Evolutionary conservation across 2,797 vertebrate genomes (phyloP).

Genomic region (Allenopithecus nigroviridis): DNA sequence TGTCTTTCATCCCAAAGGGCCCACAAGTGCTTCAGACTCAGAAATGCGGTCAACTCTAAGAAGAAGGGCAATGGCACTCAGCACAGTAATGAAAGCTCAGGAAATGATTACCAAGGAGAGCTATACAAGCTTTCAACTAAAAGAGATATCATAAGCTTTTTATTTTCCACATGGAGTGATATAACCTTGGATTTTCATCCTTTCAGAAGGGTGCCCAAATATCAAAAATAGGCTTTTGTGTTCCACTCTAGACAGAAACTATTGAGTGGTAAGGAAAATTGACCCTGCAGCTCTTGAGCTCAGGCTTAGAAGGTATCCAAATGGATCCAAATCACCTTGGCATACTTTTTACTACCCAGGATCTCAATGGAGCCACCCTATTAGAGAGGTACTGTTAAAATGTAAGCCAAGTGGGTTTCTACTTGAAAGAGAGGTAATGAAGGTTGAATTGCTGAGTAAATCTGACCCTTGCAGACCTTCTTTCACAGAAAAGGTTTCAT

Average conservation of each 20-base stretch:
- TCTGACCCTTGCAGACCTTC: not conserved
- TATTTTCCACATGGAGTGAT: not conserved
- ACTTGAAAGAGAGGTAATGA: slow-evolving; percentile 42
- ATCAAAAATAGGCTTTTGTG: slow-evolving; percentile 19
- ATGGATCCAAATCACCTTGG: not conserved
- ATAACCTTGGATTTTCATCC: slow-evolving; percentile 49
- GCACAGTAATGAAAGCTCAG: not conserved
- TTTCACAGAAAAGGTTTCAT: slow-evolving; percentile 29
- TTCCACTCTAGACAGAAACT: not conserved
- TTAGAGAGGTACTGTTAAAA: slow-evolving; percentile 32
- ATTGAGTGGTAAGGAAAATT: slow-evolving; percentile 20
- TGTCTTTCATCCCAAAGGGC: slow-evolving; percentile 53
- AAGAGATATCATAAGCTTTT: not conserved
- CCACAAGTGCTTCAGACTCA: slow-evolving; percentile 35
- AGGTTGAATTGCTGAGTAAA: slow-evolving; percentile 28
- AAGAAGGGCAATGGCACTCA: not conserved
- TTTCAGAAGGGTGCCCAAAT: not conserved
- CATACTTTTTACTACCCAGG: not conserved
- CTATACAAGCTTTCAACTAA: not conserved
- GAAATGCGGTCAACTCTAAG: slow-evolving; percentile 24
- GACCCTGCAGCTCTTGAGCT: not conserved
- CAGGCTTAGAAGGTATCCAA: not conserved
- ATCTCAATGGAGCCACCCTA: not conserved
- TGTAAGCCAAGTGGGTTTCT: slow-evolving; percentile 35
- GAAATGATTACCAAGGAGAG: not conserved